Percentiles rank a stretch among this genome's conserved stretches.
Evolutionary conservation across 2,113 vertebrate species (phyloP).

Genomic region (Thalassarche chlororhynchos): DNA sequence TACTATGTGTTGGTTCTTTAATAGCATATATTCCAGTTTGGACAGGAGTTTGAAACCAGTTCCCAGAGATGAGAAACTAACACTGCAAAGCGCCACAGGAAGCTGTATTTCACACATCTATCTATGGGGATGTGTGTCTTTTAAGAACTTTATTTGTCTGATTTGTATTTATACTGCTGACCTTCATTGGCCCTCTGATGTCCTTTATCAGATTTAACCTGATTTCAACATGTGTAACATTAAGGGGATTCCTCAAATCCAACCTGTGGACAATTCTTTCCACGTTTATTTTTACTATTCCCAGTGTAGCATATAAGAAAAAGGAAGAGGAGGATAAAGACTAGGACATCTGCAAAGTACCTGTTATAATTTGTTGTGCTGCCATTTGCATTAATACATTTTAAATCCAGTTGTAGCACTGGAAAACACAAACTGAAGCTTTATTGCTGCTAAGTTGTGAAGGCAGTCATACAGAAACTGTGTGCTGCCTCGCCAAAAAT

Average conservation of each 20-base stretch:
- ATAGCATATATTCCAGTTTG: neutral
- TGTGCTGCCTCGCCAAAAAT: neutral
- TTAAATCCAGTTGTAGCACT: neutral
- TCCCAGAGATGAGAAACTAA: neutral
- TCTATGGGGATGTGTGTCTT: neutral
- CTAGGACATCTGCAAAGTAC: neutral
- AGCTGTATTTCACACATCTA: neutral
- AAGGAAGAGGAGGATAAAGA: neutral
- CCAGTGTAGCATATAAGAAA: neutral
- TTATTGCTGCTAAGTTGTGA: neutral
- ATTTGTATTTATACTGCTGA: neutral
- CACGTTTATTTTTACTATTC: neutral
- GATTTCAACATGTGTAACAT: neutral
- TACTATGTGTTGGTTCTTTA: neutral
- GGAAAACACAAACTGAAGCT: neutral
- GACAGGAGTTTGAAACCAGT: neutral
- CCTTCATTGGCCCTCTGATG: neutral
- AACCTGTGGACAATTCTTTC: neutral
- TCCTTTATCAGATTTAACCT: neutral
- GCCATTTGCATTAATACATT: neutral
- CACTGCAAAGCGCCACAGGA: neutral
- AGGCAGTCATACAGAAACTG: neutral
- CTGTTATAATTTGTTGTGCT: neutral
- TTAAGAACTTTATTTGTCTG: neutral
- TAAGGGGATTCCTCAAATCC: neutral